phyloP scores from a whole-genome alignment of 2,113 vertebrate genomes.

The Abramis brama region DNA sequence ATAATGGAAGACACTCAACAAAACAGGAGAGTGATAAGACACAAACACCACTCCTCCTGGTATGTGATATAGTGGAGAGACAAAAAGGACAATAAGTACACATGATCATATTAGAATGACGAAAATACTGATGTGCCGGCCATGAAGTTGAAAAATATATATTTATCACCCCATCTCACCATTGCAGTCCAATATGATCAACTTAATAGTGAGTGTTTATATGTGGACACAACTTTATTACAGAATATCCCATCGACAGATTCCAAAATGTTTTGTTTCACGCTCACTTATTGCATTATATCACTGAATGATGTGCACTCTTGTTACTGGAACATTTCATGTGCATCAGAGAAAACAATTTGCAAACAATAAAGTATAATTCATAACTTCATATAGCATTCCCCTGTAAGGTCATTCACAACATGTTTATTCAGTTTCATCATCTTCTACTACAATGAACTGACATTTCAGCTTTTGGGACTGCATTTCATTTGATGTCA shows the following conservation, averaged over 20 bases:
- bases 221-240: slow-evolving; percentile 7
- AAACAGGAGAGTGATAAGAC: background rate
- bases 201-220: slow-evolving; percentile 3
- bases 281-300: slow-evolving; percentile 32
- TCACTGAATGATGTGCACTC: background rate
- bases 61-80: background rate
- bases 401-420: slow-evolving; percentile 4
- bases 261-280: slow-evolving; percentile 15
- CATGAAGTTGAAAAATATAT: background rate
- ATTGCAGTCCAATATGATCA: slow-evolving; percentile 24
- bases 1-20: background rate
- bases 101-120: background rate
- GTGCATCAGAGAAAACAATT: slow-evolving; percentile 21
- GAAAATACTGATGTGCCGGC: background rate
- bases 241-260: slow-evolving; percentile 6
- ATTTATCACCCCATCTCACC: background rate
- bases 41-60: background rate
- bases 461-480: slow-evolving; percentile 21
- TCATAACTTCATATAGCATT: slow-evolving; percentile 7
- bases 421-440: slow-evolving; percentile 26
- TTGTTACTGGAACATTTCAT: background rate
- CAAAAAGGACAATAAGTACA: background rate
- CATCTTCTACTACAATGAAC: slow-evolving; percentile 3
- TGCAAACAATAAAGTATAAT: background rate
- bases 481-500: background rate